Percentiles rank a stretch among this genome's conserved stretches.
Conservation (phyloP, 2,113 vertebrate species). For the Cyprinus carpio region DNA sequence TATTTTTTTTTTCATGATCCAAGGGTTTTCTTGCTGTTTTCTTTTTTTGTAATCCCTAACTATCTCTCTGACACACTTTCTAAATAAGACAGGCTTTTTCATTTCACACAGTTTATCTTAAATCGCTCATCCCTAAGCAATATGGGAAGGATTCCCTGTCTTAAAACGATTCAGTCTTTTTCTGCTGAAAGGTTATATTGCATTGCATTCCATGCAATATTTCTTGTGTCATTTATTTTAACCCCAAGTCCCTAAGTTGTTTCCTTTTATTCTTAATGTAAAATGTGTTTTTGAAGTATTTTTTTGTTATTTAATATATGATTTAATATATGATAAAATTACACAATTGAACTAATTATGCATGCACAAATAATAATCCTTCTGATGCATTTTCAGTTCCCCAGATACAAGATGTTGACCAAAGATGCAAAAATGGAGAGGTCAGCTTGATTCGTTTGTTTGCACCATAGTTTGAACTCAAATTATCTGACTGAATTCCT, state of each 20-base stretch:
- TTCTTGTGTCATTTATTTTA: background rate
- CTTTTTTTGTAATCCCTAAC: constrained; percentile 44
- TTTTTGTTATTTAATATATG: background rate
- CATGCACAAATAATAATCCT: background rate
- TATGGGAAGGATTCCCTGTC: background rate
- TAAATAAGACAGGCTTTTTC: constrained; percentile 18
- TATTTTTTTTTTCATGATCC: constrained; percentile 15
- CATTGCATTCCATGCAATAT: background rate
- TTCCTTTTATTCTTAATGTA: background rate
- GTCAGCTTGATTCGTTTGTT: constrained; percentile 67
- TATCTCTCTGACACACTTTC: constrained; percentile 39
- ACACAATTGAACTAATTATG: background rate
- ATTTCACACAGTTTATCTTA: constrained; percentile 21
- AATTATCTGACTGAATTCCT: background rate
- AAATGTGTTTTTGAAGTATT: background rate
- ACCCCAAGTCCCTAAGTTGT: background rate
- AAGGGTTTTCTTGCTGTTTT: constrained; percentile 13
- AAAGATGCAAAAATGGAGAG: constrained; percentile 81
- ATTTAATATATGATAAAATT: background rate
- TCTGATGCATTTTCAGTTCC: constrained; percentile 67
- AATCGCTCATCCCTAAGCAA: constrained; percentile 31
- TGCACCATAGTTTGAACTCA: constrained; percentile 1
- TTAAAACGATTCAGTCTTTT: background rate
- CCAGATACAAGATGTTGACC: constrained; percentile 70
- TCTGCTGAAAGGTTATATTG: background rate